Evolutionary conservation across 1,140 invertebrate species (phyloP), one percentile per base, ranked within the genome.

Genomic region (Hypothenemus hampei): DNA sequence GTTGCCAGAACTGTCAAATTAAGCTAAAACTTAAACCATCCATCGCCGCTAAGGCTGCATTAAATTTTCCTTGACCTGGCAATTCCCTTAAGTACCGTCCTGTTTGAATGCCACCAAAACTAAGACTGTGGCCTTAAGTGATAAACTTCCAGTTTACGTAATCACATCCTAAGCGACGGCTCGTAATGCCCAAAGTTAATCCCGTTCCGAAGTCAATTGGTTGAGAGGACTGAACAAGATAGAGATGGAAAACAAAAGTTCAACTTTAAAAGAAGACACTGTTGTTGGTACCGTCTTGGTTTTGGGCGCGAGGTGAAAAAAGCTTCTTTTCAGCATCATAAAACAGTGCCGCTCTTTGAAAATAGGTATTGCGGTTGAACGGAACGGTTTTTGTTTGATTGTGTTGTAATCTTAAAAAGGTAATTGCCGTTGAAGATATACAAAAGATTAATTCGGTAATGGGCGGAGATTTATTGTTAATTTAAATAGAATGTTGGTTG

Each of bases 181-280:
- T 46, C 44, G 45, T 59, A 49, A 55, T 47, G 40, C 22, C 46
- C 35, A 48, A 48, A 36, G 43, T 46, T 59, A 59, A 59, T 59
- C 58, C 48, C 47, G 41, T 59, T 59, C 46, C 47, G 31, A 49
- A 55, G 58, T 59, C 47, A 54, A 59, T 54, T n/a, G n/a, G n/a
- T n/a, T n/a, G n/a, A n/a, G n/a, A n/a, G n/a, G n/a, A n/a, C n/a
- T n/a, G n/a, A n/a, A n/a, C n/a, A n/a, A n/a, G n/a, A n/a, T n/a
- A n/a, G n/a, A n/a, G n/a, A n/a, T n/a, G n/a, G n/a, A n/a, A n/a
- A n/a, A n/a, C n/a, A n/a, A n/a, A n/a, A n/a, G n/a, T n/a, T n/a
- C n/a, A n/a, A n/a, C n/a, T n/a, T n/a, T n/a, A n/a, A n/a, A n/a
- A n/a, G n/a, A 31, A 57, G 46, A 58, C 49, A 51, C 26, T 18